Evolutionary conservation across 2,113 vertebrate species (phyloP).

Genomic region (Xiphorhynchus elegans): DNA sequence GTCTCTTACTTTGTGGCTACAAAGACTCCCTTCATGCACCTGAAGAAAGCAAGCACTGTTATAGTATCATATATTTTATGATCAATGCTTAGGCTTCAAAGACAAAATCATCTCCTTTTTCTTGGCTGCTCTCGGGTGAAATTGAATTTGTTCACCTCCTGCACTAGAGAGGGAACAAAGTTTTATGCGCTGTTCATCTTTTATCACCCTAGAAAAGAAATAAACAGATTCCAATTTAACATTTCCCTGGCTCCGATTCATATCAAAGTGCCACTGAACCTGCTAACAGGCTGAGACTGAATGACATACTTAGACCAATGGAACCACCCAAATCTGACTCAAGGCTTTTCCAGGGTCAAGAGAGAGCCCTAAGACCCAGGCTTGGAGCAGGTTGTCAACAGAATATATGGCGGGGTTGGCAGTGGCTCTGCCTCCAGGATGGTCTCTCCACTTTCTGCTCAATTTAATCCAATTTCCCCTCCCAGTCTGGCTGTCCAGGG

Average conservation of each 20-base stretch:
- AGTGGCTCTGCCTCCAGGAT: background rate
- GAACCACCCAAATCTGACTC: background rate
- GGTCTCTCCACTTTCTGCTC: background rate
- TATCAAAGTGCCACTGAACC: background rate
- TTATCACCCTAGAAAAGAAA: background rate
- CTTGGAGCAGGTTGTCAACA: background rate
- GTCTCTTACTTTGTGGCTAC: background rate
- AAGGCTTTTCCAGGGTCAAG: background rate
- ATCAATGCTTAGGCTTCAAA: conserved; percentile 22
- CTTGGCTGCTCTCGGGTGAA: background rate
- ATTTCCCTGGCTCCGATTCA: background rate
- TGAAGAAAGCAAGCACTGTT: background rate
- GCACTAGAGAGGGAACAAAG: background rate
- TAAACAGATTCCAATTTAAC: background rate
- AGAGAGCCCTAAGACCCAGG: background rate
- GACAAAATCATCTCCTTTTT: background rate
- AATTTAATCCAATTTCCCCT: background rate
- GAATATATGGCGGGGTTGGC: background rate
- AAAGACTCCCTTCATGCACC: background rate
- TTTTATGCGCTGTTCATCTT: background rate
- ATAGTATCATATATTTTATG: background rate
- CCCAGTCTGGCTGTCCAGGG: background rate
- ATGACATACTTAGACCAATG: background rate
- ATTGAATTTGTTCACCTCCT: conserved; percentile 14
- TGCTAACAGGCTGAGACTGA: background rate